phyloP scores from a whole-genome alignment of 2,113 vertebrate genomes.

The Fregetta grallaria region DNA sequence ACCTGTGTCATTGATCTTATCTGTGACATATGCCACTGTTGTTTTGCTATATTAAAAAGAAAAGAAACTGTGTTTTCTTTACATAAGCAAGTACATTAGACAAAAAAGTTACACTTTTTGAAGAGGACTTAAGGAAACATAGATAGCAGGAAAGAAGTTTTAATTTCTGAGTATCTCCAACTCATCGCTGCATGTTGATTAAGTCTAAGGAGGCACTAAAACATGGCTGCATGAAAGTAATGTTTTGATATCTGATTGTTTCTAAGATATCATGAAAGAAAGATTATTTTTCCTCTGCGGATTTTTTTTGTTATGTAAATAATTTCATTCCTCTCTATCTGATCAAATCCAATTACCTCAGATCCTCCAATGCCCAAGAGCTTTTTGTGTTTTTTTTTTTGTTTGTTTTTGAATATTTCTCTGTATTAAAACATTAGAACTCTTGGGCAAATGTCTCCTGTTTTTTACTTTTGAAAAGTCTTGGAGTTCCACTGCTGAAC shows the following conservation, averaged over 20 bases:
- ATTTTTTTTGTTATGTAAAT: conserved; percentile 25
- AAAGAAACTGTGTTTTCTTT: background rate
- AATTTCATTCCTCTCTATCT: conserved; percentile 25
- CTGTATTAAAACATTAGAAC: background rate
- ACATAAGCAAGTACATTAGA: background rate
- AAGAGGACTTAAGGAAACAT: background rate
- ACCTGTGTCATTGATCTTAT: background rate
- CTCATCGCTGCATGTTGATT: background rate
- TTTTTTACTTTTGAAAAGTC: background rate
- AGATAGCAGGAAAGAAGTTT: background rate
- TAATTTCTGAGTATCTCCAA: background rate
- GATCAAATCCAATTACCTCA: conserved; percentile 18
- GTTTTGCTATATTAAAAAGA: background rate
- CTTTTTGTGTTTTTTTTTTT: background rate
- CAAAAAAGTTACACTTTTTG: background rate
- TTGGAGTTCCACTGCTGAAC: background rate
- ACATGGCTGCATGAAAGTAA: background rate
- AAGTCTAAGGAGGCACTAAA: conserved; percentile 5
- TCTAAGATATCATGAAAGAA: background rate
- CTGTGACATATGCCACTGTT: background rate
- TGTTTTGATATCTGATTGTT: conserved; percentile 12
- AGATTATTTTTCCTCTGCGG: conserved; percentile 11
- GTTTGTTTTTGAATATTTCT: background rate
- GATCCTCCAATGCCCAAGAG: background rate
- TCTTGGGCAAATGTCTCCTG: background rate